Percentiles rank a stretch among this genome's conserved stretches.
Evolutionary conservation across 2,888 invertebrate species (phyloP).

Genomic region (Dynastes maya): DNA sequence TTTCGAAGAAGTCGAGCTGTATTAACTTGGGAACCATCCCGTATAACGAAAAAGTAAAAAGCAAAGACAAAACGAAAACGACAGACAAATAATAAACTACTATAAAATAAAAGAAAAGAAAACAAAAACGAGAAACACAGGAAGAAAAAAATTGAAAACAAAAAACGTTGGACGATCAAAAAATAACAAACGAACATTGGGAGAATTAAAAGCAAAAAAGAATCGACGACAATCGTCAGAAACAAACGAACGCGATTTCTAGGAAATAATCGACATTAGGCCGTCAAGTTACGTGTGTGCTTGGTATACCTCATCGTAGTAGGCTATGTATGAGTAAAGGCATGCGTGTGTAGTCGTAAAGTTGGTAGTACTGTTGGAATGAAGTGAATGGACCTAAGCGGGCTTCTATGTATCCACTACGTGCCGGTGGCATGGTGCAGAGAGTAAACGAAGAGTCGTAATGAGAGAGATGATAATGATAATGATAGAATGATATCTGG

Average conservation of each 20-base stretch:
- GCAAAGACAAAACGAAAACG: background rate
- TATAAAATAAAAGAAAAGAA: background rate
- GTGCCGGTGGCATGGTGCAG: no score
- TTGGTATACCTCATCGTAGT: background rate
- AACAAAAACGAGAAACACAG: background rate
- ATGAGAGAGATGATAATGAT: slow-evolving; percentile 22
- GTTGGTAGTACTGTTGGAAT: slow-evolving; percentile 1
- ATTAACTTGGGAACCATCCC: background rate
- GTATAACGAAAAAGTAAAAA: background rate
- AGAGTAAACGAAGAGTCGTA: no score
- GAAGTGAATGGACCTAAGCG: slow-evolving; percentile 2
- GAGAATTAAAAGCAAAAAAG: slow-evolving; percentile 10
- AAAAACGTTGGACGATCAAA: background rate
- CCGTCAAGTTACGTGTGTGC: background rate
- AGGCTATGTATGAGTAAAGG: background rate
- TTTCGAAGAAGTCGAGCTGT: no score
- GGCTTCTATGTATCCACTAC: no score
- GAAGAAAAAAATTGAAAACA: background rate
- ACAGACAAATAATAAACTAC: background rate
- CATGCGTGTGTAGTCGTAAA: slow-evolving; percentile 5
- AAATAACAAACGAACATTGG: background rate
- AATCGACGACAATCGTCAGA: slow-evolving; percentile 22
- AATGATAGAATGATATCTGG: slow-evolving; percentile 18
- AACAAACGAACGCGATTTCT: slow-evolving; percentile 37
- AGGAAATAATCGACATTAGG: slow-evolving; percentile 31